These are phyloP conservation scores for Microhierax caerulescens DNA, from an alignment of 2,797 vertebrate species.

Conservation along the genomic window DNA sequence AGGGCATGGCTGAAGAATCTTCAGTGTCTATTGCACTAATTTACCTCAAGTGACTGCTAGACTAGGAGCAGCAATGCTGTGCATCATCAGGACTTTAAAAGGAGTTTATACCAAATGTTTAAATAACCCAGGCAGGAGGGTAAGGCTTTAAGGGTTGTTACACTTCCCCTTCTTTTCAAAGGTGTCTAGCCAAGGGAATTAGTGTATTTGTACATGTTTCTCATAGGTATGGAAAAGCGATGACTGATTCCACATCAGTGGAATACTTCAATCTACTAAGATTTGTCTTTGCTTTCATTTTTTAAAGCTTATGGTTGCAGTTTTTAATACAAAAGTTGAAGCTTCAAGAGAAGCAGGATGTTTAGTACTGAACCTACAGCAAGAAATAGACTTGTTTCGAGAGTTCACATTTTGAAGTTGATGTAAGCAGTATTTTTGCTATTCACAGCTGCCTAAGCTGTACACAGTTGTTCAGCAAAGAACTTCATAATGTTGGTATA, in stretches of 20 bases:
- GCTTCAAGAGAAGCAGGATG: slow-evolving; percentile 50
- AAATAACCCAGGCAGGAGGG: neutral
- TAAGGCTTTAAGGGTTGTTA: neutral
- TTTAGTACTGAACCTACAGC: neutral
- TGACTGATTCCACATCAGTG: neutral
- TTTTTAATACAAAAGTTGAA: slow-evolving; percentile 29
- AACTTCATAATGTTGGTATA: neutral
- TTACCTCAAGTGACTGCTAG: neutral
- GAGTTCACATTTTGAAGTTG: neutral
- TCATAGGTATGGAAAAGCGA: neutral
- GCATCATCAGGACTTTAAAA: neutral
- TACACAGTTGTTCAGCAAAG: neutral
- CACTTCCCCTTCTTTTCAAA: neutral
- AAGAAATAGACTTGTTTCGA: neutral
- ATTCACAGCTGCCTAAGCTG: neutral
- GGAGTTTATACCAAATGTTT: neutral
- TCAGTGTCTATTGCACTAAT: neutral
- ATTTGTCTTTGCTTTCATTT: slow-evolving; percentile 61
- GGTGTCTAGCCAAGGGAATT: neutral
- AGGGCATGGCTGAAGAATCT: neutral
- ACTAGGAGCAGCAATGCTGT: neutral
- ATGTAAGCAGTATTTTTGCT: neutral
- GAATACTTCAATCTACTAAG: slow-evolving; percentile 36
- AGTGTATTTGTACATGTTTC: neutral
- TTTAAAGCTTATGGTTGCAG: slow-evolving; percentile 36